A percentile compares a stretch with the other conserved stretches of the same genome.
Evolutionary conservation across 2,113 vertebrate species (phyloP).

Genomic region (Lipophrys pholis): DNA sequence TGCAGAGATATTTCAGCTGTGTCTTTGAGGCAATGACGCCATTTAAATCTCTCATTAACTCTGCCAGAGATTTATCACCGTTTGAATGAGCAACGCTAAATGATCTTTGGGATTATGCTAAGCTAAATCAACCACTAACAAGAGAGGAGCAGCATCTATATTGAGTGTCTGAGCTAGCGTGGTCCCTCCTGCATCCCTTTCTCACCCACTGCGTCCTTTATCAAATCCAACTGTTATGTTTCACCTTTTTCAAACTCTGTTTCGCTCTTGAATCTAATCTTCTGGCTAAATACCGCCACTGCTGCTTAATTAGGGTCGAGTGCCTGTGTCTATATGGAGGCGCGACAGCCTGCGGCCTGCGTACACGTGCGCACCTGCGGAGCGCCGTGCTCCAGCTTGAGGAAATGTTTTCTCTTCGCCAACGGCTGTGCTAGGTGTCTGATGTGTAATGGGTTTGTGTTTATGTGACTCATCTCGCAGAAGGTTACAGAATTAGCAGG

Average conservation of each 20-base stretch:
- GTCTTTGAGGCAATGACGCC: slow-evolving; percentile 73
- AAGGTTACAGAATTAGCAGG: slow-evolving; percentile 35
- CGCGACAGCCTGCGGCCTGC: slow-evolving; percentile 12
- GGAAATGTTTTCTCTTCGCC: slow-evolving; percentile 3
- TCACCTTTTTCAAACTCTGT: background rate
- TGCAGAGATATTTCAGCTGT: slow-evolving; percentile 69
- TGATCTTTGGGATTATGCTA: slow-evolving; percentile 78
- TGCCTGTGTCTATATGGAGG: background rate
- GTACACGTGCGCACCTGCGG: background rate
- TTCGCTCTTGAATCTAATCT: background rate
- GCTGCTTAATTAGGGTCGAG: slow-evolving; percentile 48
- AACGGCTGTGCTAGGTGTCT: background rate
- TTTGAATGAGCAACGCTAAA: slow-evolving; percentile 76
- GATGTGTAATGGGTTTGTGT: slow-evolving; percentile 23
- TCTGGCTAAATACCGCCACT: slow-evolving; percentile 22
- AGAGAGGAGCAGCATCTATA: slow-evolving; percentile 61
- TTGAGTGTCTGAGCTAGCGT: slow-evolving; percentile 31
- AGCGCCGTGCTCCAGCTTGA: background rate
- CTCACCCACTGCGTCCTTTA: background rate
- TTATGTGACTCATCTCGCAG: slow-evolving; percentile 39
- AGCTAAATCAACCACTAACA: slow-evolving; percentile 75
- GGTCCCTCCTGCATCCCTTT: slow-evolving; percentile 15
- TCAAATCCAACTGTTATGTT: background rate
- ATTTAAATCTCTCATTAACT: slow-evolving; percentile 80
- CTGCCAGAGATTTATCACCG: slow-evolving; percentile 72